Base-by-base conservation (phyloP, 1,140 invertebrate genomes). In the Anagrus nilaparvatae region DNA sequence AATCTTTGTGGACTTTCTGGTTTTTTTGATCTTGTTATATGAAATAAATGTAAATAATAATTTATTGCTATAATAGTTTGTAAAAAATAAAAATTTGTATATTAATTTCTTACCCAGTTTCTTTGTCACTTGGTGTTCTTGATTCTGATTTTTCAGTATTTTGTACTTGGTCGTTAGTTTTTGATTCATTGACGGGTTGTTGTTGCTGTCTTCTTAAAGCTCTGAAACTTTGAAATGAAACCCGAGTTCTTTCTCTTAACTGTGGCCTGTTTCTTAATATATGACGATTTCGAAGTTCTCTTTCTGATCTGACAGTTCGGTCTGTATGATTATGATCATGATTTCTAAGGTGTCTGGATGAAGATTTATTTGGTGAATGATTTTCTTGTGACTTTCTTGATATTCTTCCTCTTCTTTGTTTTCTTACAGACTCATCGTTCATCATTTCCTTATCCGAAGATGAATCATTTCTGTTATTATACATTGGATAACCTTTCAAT, bases 401-500 rank as follows among this genome's bases (percentile, higher is more conserved):
- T 56, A 64, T 66, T 32, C 62, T 46, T 2, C 63, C 57, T 24
- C 50, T 50, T 47, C 63, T 58, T 19, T 53, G 48, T 18, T 58
- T 56, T 36, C 60, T 51, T n/a, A 61, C 54, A 18, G 60, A 40
- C 16, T 59, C 57, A 36, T 65, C 63, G 42, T 67, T 64, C 4
- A 49, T 61, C 47, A 67, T 54, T 33, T 69, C 65, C 42, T 70
- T 69, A 28, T 67, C 65, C 2, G 65, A 66, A 17, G 61, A 69
- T n/a, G 62, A 66, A n/a, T 52, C 59, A 46, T 61, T 56, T 45
- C 63, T 59, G n/a, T n/a, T n/a, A 40, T 63, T 63, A 50, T 67
- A 67, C 67, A 69, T 70, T 30, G 68, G 61, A 49, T 71, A 71
- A 24, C 67, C 66, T 47, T 67, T 66, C 17, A 71, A 51, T 3